phyloP scores from a whole-genome alignment of 1,140 invertebrate genomes.

The Schlechtendalia chinensis region DNA sequence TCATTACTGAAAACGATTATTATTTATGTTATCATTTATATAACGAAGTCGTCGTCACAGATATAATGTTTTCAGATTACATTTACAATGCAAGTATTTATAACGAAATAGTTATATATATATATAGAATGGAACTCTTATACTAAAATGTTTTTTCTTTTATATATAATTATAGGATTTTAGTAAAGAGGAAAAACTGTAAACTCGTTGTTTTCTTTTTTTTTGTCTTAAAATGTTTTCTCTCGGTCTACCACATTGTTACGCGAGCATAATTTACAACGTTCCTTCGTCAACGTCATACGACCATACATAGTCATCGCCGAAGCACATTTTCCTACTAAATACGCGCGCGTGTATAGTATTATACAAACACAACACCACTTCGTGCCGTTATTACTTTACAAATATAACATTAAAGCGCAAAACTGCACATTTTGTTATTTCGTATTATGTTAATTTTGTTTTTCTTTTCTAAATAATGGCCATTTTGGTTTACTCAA shows the following conservation, averaged over 20 bases:
- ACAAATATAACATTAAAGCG: too few species aligned
- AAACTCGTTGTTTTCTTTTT: neutral
- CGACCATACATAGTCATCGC: neutral
- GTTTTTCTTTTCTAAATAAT: too few species aligned
- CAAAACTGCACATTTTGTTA: too few species aligned
- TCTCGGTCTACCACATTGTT: slow-evolving; percentile 15
- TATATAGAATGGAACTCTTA: neutral
- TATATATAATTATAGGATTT: neutral
- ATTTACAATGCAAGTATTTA: neutral
- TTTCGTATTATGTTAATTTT: too few species aligned
- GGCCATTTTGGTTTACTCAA: too few species aligned
- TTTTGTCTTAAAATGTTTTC: slow-evolving; percentile 7
- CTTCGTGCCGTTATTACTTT: too few species aligned
- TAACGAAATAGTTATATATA: too few species aligned
- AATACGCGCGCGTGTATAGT: neutral
- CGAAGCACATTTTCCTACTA: slow-evolving; percentile 17
- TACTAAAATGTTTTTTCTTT: neutral
- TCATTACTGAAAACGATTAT: neutral
- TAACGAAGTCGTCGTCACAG: neutral
- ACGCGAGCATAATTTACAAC: neutral
- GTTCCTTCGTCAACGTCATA: slow-evolving; percentile 32
- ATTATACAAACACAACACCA: too few species aligned
- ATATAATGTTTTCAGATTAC: neutral
- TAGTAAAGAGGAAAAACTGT: neutral
- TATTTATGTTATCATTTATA: neutral